Evolutionary conservation across 2,888 invertebrate species (phyloP).

Genomic region (Strigamia transsilvanica): DNA sequence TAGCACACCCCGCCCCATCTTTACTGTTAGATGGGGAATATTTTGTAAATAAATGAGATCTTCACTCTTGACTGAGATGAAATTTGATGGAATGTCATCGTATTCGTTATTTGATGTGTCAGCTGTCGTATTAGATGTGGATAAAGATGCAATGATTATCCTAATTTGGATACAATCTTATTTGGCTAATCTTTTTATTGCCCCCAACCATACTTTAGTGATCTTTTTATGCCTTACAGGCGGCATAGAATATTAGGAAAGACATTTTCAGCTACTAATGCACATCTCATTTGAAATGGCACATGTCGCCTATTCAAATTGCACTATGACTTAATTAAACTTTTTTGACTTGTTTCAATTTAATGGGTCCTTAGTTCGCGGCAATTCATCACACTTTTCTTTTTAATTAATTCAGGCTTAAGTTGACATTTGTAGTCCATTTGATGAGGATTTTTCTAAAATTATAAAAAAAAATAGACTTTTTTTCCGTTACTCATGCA

Average conservation of each 20-base stretch:
- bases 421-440: constrained; percentile 21
- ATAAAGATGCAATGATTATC: constrained; percentile 10
- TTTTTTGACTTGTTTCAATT: constrained; percentile 17
- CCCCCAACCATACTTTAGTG: background rate
- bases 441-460: background rate
- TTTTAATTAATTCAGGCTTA: constrained; percentile 39
- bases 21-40: too few species aligned
- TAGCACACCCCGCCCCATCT: too few species aligned
- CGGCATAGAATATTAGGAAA: background rate
- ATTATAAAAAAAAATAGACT: background rate
- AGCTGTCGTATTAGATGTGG: constrained; percentile 23
- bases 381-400: constrained; percentile 40
- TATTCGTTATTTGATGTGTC: background rate
- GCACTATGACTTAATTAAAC: constrained; percentile 6
- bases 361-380: constrained; percentile 3
- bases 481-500: constrained; percentile 17
- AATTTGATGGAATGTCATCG: background rate
- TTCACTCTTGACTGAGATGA: background rate
- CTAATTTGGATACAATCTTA: constrained; percentile 32
- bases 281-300: constrained; percentile 12
- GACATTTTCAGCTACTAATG: background rate
- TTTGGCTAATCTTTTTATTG: constrained; percentile 23
- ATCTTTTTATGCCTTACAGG: background rate
- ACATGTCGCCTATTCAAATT: background rate
- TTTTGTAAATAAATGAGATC: too few species aligned